phyloP scores from a whole-genome alignment of 2,797 vertebrate species.

The Emys orbicularis region DNA sequence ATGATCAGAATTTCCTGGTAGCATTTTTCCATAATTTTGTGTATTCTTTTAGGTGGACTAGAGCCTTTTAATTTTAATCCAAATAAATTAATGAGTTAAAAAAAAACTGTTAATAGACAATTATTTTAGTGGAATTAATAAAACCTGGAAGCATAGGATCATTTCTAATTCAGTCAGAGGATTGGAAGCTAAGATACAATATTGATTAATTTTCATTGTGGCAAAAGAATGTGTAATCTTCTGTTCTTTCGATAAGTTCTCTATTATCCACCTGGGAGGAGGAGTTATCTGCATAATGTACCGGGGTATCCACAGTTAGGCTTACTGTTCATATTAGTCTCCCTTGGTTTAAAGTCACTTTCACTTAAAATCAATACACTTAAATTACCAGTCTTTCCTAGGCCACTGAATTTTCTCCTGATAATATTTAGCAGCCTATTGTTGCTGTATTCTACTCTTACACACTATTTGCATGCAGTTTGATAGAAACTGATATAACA shows the following conservation, averaged over 20 bases:
- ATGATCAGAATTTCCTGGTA: background rate
- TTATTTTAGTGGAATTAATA: conserved; percentile 53
- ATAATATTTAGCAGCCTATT: conserved; percentile 24
- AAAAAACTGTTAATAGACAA: background rate
- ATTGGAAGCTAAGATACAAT: conserved; percentile 47
- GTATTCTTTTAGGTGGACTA: background rate
- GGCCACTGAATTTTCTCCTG: conserved; percentile 44
- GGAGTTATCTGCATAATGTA: conserved; percentile 77
- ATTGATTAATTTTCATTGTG: conserved; percentile 58
- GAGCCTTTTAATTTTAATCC: conserved; percentile 44
- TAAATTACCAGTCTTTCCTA: conserved; percentile 71
- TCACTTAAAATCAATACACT: too few species aligned
- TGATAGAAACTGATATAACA: background rate
- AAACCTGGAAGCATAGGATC: conserved; percentile 45
- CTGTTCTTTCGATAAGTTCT: conserved; percentile 62
- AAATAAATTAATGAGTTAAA: background rate
- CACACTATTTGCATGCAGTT: background rate
- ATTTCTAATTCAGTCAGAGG: conserved; percentile 47
- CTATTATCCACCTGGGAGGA: conserved; percentile 59
- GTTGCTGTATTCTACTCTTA: background rate
- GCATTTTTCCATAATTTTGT: background rate
- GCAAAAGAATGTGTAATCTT: conserved; percentile 73
- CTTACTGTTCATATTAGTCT: conserved; percentile 72
- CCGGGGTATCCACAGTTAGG: conserved; percentile 73
- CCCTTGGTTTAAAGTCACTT: conserved; percentile 72